phyloP scores from a whole-genome alignment of 2,113 vertebrate species.

The Phoxinus phoxinus region DNA sequence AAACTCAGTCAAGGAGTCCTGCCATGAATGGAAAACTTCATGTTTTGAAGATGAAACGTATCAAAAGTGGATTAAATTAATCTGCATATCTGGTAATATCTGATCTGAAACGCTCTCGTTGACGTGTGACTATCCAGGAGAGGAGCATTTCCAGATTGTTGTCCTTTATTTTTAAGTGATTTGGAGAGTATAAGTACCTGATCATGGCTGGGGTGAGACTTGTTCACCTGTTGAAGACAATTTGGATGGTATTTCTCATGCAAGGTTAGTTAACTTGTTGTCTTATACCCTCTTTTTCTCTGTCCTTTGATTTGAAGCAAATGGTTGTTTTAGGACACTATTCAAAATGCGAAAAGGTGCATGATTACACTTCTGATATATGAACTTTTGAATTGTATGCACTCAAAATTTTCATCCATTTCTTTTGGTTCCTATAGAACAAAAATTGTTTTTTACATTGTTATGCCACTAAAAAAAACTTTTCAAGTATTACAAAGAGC shows the following conservation, averaged over 20 bases:
- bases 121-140: slow-evolving; percentile 53
- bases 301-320: background rate
- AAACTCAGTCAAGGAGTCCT: background rate
- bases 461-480: background rate
- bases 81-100: slow-evolving; percentile 53
- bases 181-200: slow-evolving; percentile 26
- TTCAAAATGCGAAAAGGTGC: background rate
- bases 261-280: slow-evolving; percentile 72
- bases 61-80: slow-evolving; percentile 54
- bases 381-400: background rate
- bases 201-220: slow-evolving; percentile 69
- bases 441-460: background rate
- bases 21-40: slow-evolving; percentile 28
- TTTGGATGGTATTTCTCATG: slow-evolving; percentile 69
- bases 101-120: slow-evolving; percentile 44
- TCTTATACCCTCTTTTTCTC: background rate
- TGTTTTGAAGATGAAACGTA: slow-evolving; percentile 29
- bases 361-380: background rate
- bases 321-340: background rate
- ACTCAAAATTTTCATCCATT: no score
- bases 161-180: background rate
- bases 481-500: background rate
- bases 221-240: slow-evolving; percentile 71
- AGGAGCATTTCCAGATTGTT: background rate
- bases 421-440: background rate